Evolutionary conservation across 2,888 invertebrate species (phyloP), one percentile per base, ranked within the genome.

Genomic region (Ophraella communa): DNA sequence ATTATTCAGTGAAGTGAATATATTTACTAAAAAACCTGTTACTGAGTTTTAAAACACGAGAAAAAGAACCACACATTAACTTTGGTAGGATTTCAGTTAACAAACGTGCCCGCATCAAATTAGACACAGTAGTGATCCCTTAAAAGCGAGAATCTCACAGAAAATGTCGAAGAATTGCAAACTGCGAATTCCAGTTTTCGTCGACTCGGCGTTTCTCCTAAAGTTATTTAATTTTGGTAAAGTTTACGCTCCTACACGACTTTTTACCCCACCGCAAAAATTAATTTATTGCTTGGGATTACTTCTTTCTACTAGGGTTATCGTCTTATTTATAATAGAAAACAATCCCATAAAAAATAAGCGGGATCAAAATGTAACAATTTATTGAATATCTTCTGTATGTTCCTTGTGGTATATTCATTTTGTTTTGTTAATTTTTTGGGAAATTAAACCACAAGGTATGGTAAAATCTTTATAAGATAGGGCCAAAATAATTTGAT

Each of bases 161-260:
- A 21, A 21, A 47, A 47, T 23, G 23, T 47, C 23, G 23, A 2
- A 47, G 23, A 23, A 47, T 23, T n/a, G 47, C 23, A 47, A 21
- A 35, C 42, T 35, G 39, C 10, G 39, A 54, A 39, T 39, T 20
- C 21, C 39, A 35, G 54, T 54, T 54, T 54, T 35, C 21, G 35
- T 7, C 30, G 39, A 39, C 39, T 39, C 54, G 35, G 54, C 54
- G n/a, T 21, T 54, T 54, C 54, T 39, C 21, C n/a, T 0, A n/a
- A 54, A 54, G 54, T 54, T 54, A 54, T 54, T 54, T 54, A 54
- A 54, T 54, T 54, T 54, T 54, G 23, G 11, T 35, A 39, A 54
- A 54, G 54, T 54, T 54, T 39, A 54, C 54, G 54, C 39, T 39
- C 39, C 53, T n/a, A 35, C 53, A 54, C 23, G 42, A 39, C 39